phyloP scores from a whole-genome alignment of 2,888 invertebrate species.

The Micoletzkya japonica region DNA sequence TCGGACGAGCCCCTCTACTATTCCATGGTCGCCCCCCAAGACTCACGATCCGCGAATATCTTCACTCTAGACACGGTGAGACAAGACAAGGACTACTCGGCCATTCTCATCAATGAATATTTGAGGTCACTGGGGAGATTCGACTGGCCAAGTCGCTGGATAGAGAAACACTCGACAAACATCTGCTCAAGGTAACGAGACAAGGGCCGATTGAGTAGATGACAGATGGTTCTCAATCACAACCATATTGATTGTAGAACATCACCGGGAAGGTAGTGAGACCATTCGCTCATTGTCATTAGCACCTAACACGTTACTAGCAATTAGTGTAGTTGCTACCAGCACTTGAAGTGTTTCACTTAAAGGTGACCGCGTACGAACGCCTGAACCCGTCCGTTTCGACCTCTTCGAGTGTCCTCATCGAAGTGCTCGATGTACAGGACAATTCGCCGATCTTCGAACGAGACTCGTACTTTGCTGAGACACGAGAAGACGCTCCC shows the following conservation, averaged over 20 bases:
- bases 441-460: conserved; percentile 93
- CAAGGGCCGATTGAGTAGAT: background rate
- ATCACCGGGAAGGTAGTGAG: background rate
- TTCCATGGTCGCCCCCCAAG: conserved; percentile 60
- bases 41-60: conserved; percentile 50
- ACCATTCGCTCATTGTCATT: background rate
- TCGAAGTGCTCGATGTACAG: conserved; percentile 90
- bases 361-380: conserved; percentile 57
- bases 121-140: conserved; percentile 55
- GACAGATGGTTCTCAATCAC: background rate
- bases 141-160: conserved; percentile 57
- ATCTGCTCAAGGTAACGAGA: conserved; percentile 50
- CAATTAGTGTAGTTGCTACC: background rate
- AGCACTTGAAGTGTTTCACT: too few relatives aligned
- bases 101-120: background rate
- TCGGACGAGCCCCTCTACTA: conserved; percentile 55
- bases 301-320: background rate
- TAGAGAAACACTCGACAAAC: conserved; percentile 55
- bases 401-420: conserved; percentile 65
- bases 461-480: conserved; percentile 84
- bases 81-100: background rate
- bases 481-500: conserved; percentile 79
- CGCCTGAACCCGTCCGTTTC: conserved; percentile 55
- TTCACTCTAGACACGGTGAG: conserved; percentile 50
- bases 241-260: background rate